Evolutionary conservation across 64 coral and sea anemone genomes (phyloP).

Genomic region (Platygyra sinensis): DNA sequence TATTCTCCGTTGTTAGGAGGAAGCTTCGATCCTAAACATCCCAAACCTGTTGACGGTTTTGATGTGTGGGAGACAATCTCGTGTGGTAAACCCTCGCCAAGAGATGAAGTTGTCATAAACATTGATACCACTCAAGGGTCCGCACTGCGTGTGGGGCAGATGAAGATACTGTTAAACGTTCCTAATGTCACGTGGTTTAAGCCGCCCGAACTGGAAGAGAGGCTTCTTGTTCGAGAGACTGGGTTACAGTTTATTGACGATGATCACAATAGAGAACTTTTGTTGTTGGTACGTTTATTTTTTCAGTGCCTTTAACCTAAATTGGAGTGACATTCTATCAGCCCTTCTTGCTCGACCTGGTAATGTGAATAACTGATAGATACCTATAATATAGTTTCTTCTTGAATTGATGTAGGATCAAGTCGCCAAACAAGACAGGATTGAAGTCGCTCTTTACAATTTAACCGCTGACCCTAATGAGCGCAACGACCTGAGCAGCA

Average conservation of each 20-base stretch:
- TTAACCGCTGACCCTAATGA: conserved; percentile 56
- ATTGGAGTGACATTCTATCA: too few species aligned
- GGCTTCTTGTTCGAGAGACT: background rate
- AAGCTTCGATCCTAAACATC: conserved; percentile 19
- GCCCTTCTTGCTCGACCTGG: too few species aligned
- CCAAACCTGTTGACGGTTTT: conserved; percentile 68
- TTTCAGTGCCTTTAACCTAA: too few species aligned
- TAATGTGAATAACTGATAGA: background rate
- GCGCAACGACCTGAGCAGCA: conserved; percentile 44
- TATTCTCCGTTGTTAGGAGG: conserved; percentile 3
- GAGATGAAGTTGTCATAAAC: conserved; percentile 81
- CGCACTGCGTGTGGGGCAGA: conserved; percentile 69
- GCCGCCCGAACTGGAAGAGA: conserved; percentile 60
- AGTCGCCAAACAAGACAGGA: background rate
- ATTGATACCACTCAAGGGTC: conserved; percentile 71
- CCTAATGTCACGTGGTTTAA: conserved; percentile 70
- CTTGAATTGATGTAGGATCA: background rate
- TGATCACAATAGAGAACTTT: too few species aligned
- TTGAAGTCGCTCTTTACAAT: conserved; percentile 48
- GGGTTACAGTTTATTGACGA: background rate
- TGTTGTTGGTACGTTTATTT: too few species aligned
- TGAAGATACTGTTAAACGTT: conserved; percentile 83
- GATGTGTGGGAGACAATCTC: conserved; percentile 76
- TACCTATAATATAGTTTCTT: background rate
- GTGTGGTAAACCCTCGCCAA: conserved; percentile 56